phyloP scores from a whole-genome alignment of 2,797 vertebrate species.

The Crenichthys baileyi region DNA sequence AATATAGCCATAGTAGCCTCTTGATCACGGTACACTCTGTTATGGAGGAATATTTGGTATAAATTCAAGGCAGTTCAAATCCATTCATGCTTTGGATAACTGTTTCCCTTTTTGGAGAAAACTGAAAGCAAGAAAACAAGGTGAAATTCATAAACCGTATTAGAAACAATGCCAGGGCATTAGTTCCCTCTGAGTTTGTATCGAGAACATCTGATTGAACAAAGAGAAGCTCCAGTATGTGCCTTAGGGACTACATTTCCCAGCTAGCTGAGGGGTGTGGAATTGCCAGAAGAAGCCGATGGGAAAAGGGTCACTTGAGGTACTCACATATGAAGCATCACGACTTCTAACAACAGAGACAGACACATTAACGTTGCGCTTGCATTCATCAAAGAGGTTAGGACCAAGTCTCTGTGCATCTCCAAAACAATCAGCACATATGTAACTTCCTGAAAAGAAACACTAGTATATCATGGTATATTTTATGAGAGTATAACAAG shows the following conservation, averaged over 20 bases:
- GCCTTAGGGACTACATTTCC: slow-evolving; percentile 39
- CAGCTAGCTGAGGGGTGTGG: slow-evolving; percentile 22
- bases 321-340: slow-evolving; percentile 30
- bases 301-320: slow-evolving; percentile 37
- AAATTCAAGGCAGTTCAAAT: slow-evolving; percentile 13
- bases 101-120: slow-evolving; percentile 7
- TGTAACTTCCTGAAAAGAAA: slow-evolving; percentile 1
- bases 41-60: slow-evolving; percentile 1
- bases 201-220: slow-evolving; percentile 6
- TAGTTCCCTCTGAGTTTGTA: background rate
- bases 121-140: slow-evolving; percentile 14
- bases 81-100: background rate
- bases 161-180: slow-evolving; percentile 4
- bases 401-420: background rate
- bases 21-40: background rate
- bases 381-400: background rate
- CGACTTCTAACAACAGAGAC: slow-evolving; percentile 9
- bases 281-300: slow-evolving; percentile 22
- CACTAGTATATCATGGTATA: background rate
- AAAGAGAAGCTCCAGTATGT: slow-evolving; percentile 18
- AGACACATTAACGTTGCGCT: slow-evolving; percentile 5
- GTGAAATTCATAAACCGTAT: slow-evolving; percentile 9
- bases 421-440: background rate
- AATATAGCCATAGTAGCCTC: background rate
- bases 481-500: background rate